These are phyloP conservation scores for Mycogona germanica DNA, from an alignment of 2,888 invertebrate genomes.

Conservation along the genomic window DNA sequence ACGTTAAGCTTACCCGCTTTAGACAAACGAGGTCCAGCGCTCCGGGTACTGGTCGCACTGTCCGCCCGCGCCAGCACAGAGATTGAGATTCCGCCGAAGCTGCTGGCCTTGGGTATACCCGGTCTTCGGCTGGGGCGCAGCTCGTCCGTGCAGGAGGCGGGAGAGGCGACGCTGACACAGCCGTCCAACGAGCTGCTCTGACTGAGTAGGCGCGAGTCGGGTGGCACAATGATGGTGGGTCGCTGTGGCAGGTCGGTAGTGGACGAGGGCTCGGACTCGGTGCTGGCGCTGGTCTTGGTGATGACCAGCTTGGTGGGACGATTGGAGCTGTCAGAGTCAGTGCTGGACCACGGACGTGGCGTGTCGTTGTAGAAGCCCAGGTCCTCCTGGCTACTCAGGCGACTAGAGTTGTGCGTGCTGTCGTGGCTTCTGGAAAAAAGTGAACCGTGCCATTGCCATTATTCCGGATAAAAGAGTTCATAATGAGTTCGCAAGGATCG, in stretches of 20 bases:
- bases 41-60: constrained; percentile 51
- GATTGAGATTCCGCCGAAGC: constrained; percentile 47
- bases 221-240: constrained; percentile 30
- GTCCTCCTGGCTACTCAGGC: constrained; percentile 40
- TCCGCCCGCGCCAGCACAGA: constrained; percentile 45
- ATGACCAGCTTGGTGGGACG: constrained; percentile 23
- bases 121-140: constrained; percentile 32
- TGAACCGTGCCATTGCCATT: no score
- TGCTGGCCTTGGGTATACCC: constrained; percentile 67
- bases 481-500: no score
- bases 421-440: constrained; percentile 28
- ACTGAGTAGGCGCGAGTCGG: constrained; percentile 26
- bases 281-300: constrained; percentile 21
- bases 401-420: constrained; percentile 26
- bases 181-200: constrained; percentile 43
- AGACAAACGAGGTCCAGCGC: constrained; percentile 49
- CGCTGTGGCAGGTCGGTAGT: background rate
- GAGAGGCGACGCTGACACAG: background rate
- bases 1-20: constrained; percentile 50
- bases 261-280: constrained; percentile 20
- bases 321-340: constrained; percentile 39
- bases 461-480: no score
- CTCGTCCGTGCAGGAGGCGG: no score
- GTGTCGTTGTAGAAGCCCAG: constrained; percentile 35
- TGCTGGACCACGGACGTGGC: constrained; percentile 43